phyloP scores from a whole-genome alignment of 2,113 vertebrate genomes.

The Calidris pygmaea region DNA sequence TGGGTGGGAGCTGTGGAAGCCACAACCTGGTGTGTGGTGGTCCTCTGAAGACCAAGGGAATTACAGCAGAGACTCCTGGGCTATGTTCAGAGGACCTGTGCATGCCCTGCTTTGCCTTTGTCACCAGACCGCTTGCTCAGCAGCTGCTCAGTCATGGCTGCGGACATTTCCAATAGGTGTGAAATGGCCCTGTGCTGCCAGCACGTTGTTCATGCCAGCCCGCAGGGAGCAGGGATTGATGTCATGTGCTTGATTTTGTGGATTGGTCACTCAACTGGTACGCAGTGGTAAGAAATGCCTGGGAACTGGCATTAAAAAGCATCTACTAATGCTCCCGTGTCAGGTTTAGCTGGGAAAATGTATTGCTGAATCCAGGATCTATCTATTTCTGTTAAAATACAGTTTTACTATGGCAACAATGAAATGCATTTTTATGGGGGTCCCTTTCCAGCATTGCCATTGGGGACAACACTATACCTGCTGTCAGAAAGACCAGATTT shows the following conservation, averaged over 20 bases:
- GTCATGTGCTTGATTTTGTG: neutral
- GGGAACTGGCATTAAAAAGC: neutral
- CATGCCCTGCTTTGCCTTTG: neutral
- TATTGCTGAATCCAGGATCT: neutral
- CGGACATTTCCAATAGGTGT: neutral
- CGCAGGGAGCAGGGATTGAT: rapidly evolving
- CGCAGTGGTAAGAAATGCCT: neutral
- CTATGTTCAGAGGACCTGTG: neutral
- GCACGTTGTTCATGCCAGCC: rapidly evolving
- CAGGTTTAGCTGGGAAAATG: neutral
- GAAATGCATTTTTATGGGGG: neutral
- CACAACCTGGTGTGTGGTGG: neutral
- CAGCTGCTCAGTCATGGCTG: neutral
- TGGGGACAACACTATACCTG: neutral
- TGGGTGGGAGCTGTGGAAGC: neutral
- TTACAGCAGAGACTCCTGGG: neutral
- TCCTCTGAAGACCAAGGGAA: neutral
- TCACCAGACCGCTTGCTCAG: neutral
- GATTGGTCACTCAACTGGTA: neutral
- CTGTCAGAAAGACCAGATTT: neutral
- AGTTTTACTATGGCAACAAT: neutral
- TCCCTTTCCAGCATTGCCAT: neutral
- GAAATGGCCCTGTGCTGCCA: neutral
- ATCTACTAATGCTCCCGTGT: neutral
- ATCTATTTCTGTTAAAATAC: neutral